Evolutionary conservation across 2,113 vertebrate species (phyloP).

Genomic region (Dipodomys merriami): DNA sequence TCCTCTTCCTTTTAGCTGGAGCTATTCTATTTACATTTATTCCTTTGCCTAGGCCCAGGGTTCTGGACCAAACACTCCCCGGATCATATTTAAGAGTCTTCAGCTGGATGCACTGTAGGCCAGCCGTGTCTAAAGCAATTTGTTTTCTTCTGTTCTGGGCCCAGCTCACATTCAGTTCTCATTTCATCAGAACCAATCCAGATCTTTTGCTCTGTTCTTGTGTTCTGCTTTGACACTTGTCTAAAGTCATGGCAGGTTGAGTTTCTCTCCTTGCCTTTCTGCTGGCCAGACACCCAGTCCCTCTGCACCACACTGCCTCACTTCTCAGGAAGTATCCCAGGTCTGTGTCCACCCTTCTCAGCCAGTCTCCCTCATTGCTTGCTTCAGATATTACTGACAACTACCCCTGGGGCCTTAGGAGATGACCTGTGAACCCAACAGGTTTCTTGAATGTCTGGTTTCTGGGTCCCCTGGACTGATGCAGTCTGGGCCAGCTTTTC

Average conservation of each 20-base stretch:
- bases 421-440: no score
- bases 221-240: neutral
- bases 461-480: neutral
- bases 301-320: neutral
- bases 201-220: neutral
- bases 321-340: accelerated
- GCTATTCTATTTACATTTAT: neutral
- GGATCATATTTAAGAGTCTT: neutral
- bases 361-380: neutral
- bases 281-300: accelerated
- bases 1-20: neutral
- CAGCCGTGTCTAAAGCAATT: neutral
- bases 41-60: neutral
- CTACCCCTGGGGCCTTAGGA: neutral
- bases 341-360: neutral
- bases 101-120: neutral
- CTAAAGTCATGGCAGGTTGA: neutral
- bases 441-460: neutral
- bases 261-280: neutral
- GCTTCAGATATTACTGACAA: neutral
- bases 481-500: neutral
- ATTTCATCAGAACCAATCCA: neutral
- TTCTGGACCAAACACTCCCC: neutral
- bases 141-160: no score
- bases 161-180: neutral